Conservation (phyloP, 2,888 invertebrate species). For the Ophion ellenae region DNA sequence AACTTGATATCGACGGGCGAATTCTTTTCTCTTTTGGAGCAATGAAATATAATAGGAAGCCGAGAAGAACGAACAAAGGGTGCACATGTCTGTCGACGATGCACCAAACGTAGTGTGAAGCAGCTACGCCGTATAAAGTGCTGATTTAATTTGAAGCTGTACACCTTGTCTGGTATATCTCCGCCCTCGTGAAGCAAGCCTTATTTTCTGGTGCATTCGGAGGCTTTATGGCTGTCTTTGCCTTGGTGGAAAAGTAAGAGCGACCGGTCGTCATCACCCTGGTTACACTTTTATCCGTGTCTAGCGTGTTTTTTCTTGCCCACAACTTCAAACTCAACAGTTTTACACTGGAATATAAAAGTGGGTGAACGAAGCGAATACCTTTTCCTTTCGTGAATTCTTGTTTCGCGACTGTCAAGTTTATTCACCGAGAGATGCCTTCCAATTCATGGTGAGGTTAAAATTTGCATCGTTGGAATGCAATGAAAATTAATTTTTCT, state of each 20-base stretch:
- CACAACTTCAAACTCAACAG: not conserved
- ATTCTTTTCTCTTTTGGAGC: not conserved
- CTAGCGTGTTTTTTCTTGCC: not conserved
- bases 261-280: not conserved
- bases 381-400: too few relatives aligned
- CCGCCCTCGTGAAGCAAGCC: not conserved
- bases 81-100: not conserved
- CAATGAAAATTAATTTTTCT: too few relatives aligned
- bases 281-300: not conserved
- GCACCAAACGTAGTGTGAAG: not conserved
- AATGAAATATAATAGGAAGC: not conserved
- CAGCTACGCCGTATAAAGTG: not conserved
- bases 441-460: too few relatives aligned
- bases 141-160: not conserved
- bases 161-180: not conserved
- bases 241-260: not conserved
- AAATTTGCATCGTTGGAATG: too few relatives aligned
- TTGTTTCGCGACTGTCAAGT: too few relatives aligned
- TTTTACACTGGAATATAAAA: not conserved
- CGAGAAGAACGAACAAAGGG: not conserved
- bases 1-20: too few relatives aligned
- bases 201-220: not conserved
- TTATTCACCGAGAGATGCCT: too few relatives aligned
- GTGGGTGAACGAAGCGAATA: not conserved
- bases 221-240: not conserved